Evolutionary conservation across 2,113 vertebrate genomes (phyloP).

Genomic region (Rhabdomys dilectus): DNA sequence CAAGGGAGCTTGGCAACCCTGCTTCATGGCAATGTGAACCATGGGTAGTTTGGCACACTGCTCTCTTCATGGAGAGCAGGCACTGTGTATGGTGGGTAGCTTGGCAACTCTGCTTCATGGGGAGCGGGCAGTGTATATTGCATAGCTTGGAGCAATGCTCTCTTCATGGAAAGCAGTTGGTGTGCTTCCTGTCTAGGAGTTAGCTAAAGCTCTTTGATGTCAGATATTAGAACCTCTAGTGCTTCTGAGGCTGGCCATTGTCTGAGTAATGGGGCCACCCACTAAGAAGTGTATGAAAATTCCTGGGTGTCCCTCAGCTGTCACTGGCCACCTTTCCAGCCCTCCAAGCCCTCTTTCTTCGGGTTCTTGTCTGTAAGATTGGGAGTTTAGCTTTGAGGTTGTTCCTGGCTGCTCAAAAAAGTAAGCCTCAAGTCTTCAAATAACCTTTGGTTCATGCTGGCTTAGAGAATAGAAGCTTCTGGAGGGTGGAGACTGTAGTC

Average conservation of each 20-base stretch:
- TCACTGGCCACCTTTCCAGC: too few relatives aligned
- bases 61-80: background rate
- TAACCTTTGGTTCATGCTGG: background rate
- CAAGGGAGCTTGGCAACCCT: background rate
- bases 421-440: background rate
- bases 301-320: background rate
- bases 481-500: background rate
- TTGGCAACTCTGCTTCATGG: background rate
- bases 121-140: background rate
- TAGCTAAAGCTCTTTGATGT: background rate
- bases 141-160: background rate
- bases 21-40: background rate
- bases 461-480: background rate
- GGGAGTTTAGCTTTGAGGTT: background rate
- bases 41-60: background rate
- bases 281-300: background rate
- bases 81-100: too few relatives aligned
- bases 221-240: background rate
- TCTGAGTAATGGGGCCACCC: background rate
- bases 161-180: background rate
- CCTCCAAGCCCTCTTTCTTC: background rate
- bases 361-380: background rate
- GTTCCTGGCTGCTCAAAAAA: background rate
- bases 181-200: background rate
- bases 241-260: background rate